Evolutionary conservation across 2,888 invertebrate species (phyloP).

Genomic region (Atherix ibis): DNA sequence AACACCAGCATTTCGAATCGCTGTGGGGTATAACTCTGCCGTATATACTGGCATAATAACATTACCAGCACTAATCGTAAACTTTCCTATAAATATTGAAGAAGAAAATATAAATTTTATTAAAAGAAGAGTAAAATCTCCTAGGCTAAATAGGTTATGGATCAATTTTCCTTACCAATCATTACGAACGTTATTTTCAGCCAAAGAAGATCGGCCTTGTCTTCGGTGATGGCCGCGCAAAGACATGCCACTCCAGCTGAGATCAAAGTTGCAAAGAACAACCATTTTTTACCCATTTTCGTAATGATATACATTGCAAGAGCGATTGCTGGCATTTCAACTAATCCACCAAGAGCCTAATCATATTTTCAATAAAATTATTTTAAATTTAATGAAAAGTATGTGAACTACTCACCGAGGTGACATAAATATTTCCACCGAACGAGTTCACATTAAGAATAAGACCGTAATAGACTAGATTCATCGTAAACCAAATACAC

Average conservation of each 20-base stretch:
- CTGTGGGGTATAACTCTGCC: slow-evolving; percentile 55
- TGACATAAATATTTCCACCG: slow-evolving; percentile 57
- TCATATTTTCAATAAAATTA: background rate
- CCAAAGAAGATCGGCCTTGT: slow-evolving; percentile 43
- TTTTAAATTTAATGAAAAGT: background rate
- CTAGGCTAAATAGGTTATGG: too few species aligned
- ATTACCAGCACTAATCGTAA: slow-evolving; percentile 61
- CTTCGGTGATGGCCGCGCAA: slow-evolving; percentile 40
- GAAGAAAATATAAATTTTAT: background rate
- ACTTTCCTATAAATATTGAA: slow-evolving; percentile 35
- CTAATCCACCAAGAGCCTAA: slow-evolving; percentile 48
- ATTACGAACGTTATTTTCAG: slow-evolving; percentile 56
- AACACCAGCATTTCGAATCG: slow-evolving; percentile 52
- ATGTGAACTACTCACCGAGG: slow-evolving; percentile 39
- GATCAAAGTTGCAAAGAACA: slow-evolving; percentile 51
- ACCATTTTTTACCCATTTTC: slow-evolving; percentile 55
- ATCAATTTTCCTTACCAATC: slow-evolving; percentile 39
- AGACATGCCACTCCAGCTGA: slow-evolving; percentile 54
- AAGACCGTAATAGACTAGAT: slow-evolving; percentile 36
- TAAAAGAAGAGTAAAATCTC: too few species aligned
- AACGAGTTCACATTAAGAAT: slow-evolving; percentile 59
- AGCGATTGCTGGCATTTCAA: slow-evolving; percentile 64
- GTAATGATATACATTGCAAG: slow-evolving; percentile 59
- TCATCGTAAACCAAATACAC: slow-evolving; percentile 58
- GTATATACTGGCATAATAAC: slow-evolving; percentile 64